Evolutionary conservation across 2,888 invertebrate genomes (phyloP).

Genomic region (Crioceris asparagi): DNA sequence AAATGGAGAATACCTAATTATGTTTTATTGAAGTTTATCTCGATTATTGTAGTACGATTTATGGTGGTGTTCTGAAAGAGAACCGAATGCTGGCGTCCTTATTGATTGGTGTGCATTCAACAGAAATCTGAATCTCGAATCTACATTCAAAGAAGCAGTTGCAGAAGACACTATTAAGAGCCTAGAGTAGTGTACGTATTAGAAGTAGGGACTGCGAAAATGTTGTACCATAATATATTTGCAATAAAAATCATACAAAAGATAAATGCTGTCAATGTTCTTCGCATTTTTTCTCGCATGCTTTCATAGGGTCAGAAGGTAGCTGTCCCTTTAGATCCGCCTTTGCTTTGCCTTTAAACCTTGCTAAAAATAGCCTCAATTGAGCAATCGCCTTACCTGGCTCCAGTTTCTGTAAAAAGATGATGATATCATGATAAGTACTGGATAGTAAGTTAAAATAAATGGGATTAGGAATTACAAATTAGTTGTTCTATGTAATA

Average conservation of each 20-base stretch:
- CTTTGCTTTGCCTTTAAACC: conserved; percentile 35
- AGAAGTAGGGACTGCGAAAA: neutral
- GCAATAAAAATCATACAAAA: too few species aligned
- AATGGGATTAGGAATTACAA: too few species aligned
- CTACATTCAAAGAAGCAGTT: conserved; percentile 28
- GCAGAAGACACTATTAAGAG: conserved; percentile 17
- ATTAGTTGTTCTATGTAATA: too few species aligned
- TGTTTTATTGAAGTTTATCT: too few species aligned
- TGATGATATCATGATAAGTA: neutral
- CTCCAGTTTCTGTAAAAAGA: conserved; percentile 19
- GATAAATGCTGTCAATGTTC: too few species aligned
- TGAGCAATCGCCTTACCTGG: conserved; percentile 41
- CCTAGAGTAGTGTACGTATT: conserved; percentile 13
- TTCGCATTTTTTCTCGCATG: conserved; percentile 8
- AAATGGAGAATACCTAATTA: too few species aligned
- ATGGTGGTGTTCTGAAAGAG: conserved; percentile 39
- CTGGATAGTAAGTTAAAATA: too few species aligned
- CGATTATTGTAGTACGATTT: conserved; percentile 35
- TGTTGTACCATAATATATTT: too few species aligned
- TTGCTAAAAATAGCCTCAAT: conserved; percentile 46
- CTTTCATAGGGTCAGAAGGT: conserved; percentile 19
- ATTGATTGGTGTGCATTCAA: conserved; percentile 43
- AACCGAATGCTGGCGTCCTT: conserved; percentile 34
- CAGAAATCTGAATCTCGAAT: conserved; percentile 38
- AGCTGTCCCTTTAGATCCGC: conserved; percentile 22